These are phyloP conservation scores for Pampus argenteus DNA, from an alignment of 2,797 vertebrate species.

Conservation along the genomic window DNA sequence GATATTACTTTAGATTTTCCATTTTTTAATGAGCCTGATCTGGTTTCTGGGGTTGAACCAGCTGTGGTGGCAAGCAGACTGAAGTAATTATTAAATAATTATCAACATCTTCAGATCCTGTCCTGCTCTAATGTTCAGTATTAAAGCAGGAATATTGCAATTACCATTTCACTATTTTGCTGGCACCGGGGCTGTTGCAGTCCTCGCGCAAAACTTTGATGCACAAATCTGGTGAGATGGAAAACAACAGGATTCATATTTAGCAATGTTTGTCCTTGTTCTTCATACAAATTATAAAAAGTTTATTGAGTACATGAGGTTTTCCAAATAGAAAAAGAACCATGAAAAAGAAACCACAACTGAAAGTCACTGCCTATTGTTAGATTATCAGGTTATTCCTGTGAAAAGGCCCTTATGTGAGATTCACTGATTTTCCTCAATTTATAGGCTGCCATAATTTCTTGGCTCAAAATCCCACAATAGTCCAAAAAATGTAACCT, in stretches of 20 bases:
- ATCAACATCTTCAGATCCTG: neutral
- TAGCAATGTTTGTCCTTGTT: neutral
- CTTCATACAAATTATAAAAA: neutral
- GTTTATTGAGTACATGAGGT: neutral
- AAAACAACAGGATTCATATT: constrained; percentile 2
- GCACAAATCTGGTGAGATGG: constrained; percentile 69
- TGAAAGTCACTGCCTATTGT: neutral
- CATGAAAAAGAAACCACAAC: too few species aligned
- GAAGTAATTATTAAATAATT: neutral
- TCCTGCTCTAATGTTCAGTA: neutral
- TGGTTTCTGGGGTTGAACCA: neutral
- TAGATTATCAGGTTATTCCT: neutral
- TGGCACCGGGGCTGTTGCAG: constrained; percentile 65
- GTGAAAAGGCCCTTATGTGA: neutral
- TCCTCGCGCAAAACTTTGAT: constrained; percentile 84
- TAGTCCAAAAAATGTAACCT: neutral
- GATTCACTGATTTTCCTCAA: neutral
- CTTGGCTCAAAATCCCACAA: neutral
- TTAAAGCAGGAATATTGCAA: neutral
- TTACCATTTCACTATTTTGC: constrained; percentile 81
- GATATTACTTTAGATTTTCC: neutral
- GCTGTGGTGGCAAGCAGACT: neutral
- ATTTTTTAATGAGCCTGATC: neutral
- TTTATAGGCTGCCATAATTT: too few species aligned
- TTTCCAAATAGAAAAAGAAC: neutral